Evolutionary conservation across 1,140 invertebrate species (phyloP), one percentile per base, ranked within the genome.

Genomic region (Lanistes nyassanus): DNA sequence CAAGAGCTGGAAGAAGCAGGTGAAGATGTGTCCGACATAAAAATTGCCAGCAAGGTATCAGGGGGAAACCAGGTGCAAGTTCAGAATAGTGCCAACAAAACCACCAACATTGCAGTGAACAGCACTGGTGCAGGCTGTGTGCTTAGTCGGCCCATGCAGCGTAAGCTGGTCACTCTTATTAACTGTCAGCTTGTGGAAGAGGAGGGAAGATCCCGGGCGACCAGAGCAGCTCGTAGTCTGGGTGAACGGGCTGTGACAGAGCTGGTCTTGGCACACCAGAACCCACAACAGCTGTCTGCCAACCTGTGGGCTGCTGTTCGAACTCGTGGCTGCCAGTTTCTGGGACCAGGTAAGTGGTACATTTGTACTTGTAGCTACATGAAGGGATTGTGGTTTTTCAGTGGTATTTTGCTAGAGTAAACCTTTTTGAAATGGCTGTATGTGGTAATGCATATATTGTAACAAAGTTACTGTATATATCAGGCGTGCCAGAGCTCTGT

Each of bases 261-360:
- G 88, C 91, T 99, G 3, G 96, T 99, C 82, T 88, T 98, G 16
- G 95, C 97, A 83, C 96, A 98, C 89, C 94, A 98, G 90, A 97
- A 97, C 91, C 94, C 95, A 39, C 94, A 96, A 83, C 95, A 97
- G 85, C 88, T 98, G 5, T 97, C 95, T 69, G 94, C 95, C 11
- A 97, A 97, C 90, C 90, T 99, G 26, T 99, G 98, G 98, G 96
- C 97, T 53, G 97, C 98, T 64, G 97, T 99, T 5, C 89, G 98
- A 75, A 95, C 96, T 4, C 92, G 98, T 72, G 98, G 98, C 47
- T 99, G 98, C 88, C 98, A 99, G 89, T 99, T 99, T 90, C 92
- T 99, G 23, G 98, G 98, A n/a, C 97, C 97, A 80, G 93, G 93
- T 93, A 89, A 53, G 55, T 67, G 0, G 13, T 36, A 47, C n/a